Conservation (phyloP, 2,888 invertebrate genomes). For the Vannuccia rotundouncinata region DNA sequence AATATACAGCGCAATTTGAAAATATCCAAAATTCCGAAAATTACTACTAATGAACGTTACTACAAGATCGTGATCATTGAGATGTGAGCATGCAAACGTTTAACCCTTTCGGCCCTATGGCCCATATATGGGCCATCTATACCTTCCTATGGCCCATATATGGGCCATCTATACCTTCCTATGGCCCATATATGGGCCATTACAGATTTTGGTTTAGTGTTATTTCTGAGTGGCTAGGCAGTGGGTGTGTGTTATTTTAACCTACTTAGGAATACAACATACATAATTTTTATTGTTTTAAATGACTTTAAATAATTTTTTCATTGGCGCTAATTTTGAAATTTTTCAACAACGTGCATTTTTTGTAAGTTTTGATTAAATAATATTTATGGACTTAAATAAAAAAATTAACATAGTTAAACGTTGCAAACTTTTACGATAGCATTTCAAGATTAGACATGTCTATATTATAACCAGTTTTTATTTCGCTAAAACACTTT, state of each 20-base stretch:
- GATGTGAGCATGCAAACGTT: too few relatives aligned
- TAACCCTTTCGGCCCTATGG: slow-evolving; percentile 26
- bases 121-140: slow-evolving; percentile 26
- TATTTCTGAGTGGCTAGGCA: background rate
- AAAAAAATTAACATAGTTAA: background rate
- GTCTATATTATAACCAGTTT: slow-evolving; percentile 26
- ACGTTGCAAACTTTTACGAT: slow-evolving; percentile 23
- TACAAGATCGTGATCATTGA: too few relatives aligned
- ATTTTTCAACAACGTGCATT: background rate
- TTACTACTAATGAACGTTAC: too few relatives aligned
- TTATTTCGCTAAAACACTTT: slow-evolving; percentile 26
- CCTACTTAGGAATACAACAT: background rate
- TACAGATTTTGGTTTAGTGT: slow-evolving; percentile 5
- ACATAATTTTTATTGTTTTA: background rate
- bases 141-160: slow-evolving; percentile 26
- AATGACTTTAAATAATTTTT: background rate
- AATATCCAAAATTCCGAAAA: too few relatives aligned
- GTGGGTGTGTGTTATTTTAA: background rate
- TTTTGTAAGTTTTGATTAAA: background rate
- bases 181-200: slow-evolving; percentile 26
- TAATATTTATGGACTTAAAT: background rate
- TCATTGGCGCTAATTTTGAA: background rate
- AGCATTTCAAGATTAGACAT: slow-evolving; percentile 26
- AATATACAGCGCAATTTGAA: too few relatives aligned
- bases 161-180: slow-evolving; percentile 24